Conservation (phyloP, 2,888 invertebrate genomes). For the Drosophila neoperkinsi region DNA sequence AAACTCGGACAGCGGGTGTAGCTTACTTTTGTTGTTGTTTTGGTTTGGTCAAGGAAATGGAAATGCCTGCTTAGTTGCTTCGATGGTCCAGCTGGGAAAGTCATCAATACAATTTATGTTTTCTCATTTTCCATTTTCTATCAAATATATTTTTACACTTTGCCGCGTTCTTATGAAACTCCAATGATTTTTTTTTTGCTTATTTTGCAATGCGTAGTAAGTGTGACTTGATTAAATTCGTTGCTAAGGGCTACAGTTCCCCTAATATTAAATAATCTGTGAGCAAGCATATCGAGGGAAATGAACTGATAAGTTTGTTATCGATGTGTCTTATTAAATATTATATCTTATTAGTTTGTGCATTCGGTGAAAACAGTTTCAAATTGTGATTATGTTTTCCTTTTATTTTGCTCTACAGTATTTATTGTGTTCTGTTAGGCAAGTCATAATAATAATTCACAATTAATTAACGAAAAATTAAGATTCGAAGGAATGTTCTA, state of each 20-base stretch:
- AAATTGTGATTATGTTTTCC: neutral
- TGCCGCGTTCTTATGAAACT: conserved; percentile 39
- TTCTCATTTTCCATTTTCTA: conserved; percentile 26
- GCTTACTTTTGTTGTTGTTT: neutral
- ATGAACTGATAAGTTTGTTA: neutral
- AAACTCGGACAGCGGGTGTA: conserved; percentile 31
- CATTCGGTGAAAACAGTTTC: neutral
- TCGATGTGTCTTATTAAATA: neutral
- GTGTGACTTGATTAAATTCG: conserved; percentile 14
- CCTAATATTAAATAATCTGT: conserved; percentile 2
- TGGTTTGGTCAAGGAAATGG: conserved; percentile 11
- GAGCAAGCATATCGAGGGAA: neutral
- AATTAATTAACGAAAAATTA: neutral
- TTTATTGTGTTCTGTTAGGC: neutral
- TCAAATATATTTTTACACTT: conserved; percentile 53
- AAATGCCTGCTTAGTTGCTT: conserved; percentile 37
- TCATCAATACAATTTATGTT: conserved; percentile 50
- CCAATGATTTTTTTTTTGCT: conserved; percentile 24
- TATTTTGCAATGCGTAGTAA: conserved; percentile 33
- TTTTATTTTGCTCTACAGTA: neutral
- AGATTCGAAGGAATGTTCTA: neutral
- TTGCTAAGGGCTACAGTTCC: conserved; percentile 14
- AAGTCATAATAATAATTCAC: neutral
- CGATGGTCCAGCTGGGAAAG: conserved; percentile 40
- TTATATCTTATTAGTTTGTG: neutral